These are phyloP conservation scores for Eudasyphora cyanicolor DNA, from an alignment of 2,888 invertebrate species.

Conservation along the genomic window DNA sequence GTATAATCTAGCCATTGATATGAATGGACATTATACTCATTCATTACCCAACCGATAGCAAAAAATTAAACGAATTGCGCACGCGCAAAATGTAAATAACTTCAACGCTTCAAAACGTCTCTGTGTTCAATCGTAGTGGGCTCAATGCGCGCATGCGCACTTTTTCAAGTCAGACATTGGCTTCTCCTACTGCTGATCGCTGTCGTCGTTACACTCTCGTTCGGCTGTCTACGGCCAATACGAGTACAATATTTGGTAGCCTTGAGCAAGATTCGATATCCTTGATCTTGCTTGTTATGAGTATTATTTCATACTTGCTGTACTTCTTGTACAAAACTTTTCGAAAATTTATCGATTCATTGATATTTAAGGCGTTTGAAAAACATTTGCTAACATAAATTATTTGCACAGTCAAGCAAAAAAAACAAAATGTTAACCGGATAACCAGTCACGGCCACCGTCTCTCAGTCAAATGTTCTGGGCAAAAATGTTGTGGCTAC, in stretches of 20 bases:
- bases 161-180: conserved; percentile 18
- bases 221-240: too few relatives aligned
- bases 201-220: conserved; percentile 25
- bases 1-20: too few relatives aligned
- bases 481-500: conserved; percentile 34
- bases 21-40: too few relatives aligned
- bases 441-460: not conserved
- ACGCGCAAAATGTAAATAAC: not conserved
- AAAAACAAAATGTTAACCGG: not conserved
- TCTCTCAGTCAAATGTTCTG: not conserved
- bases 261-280: conserved; percentile 58
- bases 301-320: conserved; percentile 49
- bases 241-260: conserved; percentile 58
- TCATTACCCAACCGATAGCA: too few relatives aligned
- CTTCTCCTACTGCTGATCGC: conserved; percentile 37
- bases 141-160: conserved; percentile 52
- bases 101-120: not conserved
- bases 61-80: not conserved
- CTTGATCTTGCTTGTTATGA: conserved; percentile 55
- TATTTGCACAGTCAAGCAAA: conserved; percentile 45
- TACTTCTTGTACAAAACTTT: conserved; percentile 53
- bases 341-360: conserved; percentile 69
- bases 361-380: conserved; percentile 69
- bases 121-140: too few relatives aligned
- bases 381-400: conserved; percentile 65